Percentiles rank a stretch among this genome's conserved stretches.
Evolutionary conservation across 2,113 vertebrate species (phyloP).

Genomic region (Takifugu flavidus): DNA sequence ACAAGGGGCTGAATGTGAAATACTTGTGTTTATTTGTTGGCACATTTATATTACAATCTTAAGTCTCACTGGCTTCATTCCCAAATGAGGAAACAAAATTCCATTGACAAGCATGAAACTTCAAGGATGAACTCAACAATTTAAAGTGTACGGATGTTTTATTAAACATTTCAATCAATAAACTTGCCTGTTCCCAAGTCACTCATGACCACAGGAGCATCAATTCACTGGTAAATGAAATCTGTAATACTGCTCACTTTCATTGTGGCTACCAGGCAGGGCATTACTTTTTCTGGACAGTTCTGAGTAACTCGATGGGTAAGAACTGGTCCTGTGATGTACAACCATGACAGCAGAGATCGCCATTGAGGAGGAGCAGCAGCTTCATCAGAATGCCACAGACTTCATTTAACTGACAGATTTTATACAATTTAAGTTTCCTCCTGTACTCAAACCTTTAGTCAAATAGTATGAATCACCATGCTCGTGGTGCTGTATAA

Average conservation of each 20-base stretch:
- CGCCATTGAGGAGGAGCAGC: too few species aligned
- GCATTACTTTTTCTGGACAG: slow-evolving; percentile 8
- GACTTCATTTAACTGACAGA: not conserved
- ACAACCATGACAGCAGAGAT: too few species aligned
- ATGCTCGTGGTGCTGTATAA: too few species aligned
- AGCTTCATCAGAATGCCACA: slow-evolving; percentile 2
- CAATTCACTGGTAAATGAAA: slow-evolving; percentile 12
- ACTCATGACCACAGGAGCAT: not conserved
- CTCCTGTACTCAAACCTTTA: too few species aligned
- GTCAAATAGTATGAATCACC: too few species aligned
- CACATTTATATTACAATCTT: slow-evolving; percentile 84
- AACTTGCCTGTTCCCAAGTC: not conserved
- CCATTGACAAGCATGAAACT: slow-evolving; percentile 64
- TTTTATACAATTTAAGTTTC: slow-evolving; percentile 1
- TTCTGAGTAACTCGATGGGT: not conserved
- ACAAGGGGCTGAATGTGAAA: slow-evolving; percentile 67
- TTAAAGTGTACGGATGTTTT: slow-evolving; percentile 27
- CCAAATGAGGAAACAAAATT: slow-evolving; percentile 65
- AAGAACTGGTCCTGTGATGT: too few species aligned
- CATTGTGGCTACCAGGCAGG: slow-evolving; percentile 53
- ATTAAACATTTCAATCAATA: not conserved
- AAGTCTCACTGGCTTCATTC: slow-evolving; percentile 75
- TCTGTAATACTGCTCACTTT: slow-evolving; percentile 28
- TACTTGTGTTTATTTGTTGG: slow-evolving; percentile 86
- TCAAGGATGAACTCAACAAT: slow-evolving; percentile 52